Base-by-base conservation (phyloP, 2,113 vertebrate species). In the Orcinus orca region DNA sequence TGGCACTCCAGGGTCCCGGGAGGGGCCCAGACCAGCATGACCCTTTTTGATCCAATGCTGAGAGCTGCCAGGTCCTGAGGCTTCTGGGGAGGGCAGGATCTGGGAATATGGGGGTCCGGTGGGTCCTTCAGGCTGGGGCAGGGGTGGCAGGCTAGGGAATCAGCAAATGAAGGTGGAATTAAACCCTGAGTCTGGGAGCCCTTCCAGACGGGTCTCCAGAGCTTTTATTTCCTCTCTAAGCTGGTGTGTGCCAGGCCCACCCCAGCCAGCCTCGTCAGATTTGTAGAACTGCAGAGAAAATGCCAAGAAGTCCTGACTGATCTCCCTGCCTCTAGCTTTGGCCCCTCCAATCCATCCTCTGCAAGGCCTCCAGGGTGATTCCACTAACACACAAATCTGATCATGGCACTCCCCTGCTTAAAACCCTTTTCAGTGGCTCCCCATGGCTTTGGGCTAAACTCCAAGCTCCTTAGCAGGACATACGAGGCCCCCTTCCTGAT, bases 201-300 rank as follows among this genome's bases (percentile, higher is more conserved):
- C 13, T 60, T 79, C n/a, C 73, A n/a, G 41, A 65, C 0, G 0
- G 18, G 55, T 80, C 93, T 95, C 67, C 17, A 11, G 53, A 71
- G 88, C 58, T 81, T 88, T 53, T 58, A 33, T 47, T 68, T 65
- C 25, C 81, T 55, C n/a, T 65, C 36, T 62, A 85, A 95, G 93
- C 92, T 12, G 29, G 29, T 80, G 44, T 11, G 14, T 58, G 50
- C 62, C 77, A 36, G 76, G 81, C 70, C 93, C 36, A 55, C 77
- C 90, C 88, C n/a, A 21, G 93, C 36, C 62, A 65, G 77, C 89
- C 44, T 81, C 2, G 1, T 65, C 90, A 44, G 96, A 81, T 97
- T 96, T 97, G 95, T 96, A 93, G 96, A 92, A 92, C 92, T 83
- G 58, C 87, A 87, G 96, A 96, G 96, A 97, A 97, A 97, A 97